Percentiles rank a stretch among this genome's conserved stretches.
Conservation (phyloP, 2,113 vertebrate genomes). For the Erythrocercus mccallii region DNA sequence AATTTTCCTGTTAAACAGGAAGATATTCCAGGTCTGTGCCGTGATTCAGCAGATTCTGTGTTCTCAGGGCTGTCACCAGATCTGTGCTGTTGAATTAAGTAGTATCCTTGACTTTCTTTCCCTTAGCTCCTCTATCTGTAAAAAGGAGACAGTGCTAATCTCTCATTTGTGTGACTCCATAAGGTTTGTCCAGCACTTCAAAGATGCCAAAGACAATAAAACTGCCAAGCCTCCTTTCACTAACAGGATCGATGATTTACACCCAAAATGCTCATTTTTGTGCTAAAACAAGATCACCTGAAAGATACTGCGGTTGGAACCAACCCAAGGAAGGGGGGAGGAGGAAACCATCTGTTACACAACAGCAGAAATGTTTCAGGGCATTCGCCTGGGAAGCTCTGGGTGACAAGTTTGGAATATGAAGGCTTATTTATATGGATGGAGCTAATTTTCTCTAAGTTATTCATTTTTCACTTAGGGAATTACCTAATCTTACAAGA, state of each 20-base stretch:
- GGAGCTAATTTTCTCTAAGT: constrained; percentile 48
- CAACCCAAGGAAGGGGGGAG: constrained; percentile 19
- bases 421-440: constrained; percentile 52
- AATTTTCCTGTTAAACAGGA: neutral
- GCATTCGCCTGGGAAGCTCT: constrained; percentile 34
- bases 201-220: constrained; percentile 35
- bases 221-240: neutral
- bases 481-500: constrained; percentile 47
- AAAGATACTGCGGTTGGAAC: constrained; percentile 44
- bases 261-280: constrained; percentile 54
- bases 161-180: neutral
- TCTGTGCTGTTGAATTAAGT: constrained; percentile 9
- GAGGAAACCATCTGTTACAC: constrained; percentile 65
- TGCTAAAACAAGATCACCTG: constrained; percentile 63
- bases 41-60: constrained; percentile 47
- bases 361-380: constrained; percentile 34
- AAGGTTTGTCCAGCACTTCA: constrained; percentile 14
- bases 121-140: neutral
- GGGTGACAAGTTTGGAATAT: constrained; percentile 13
- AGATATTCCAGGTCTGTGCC: neutral
- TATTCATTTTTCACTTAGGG: constrained; percentile 50
- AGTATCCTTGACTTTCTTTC: constrained; percentile 17
- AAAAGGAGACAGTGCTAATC: constrained; percentile 24
- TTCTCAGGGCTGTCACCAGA: constrained; percentile 28
- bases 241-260: constrained; percentile 33